Evolutionary conservation across 2,113 vertebrate species (phyloP).

Genomic region (Chroicocephalus ridibundus): DNA sequence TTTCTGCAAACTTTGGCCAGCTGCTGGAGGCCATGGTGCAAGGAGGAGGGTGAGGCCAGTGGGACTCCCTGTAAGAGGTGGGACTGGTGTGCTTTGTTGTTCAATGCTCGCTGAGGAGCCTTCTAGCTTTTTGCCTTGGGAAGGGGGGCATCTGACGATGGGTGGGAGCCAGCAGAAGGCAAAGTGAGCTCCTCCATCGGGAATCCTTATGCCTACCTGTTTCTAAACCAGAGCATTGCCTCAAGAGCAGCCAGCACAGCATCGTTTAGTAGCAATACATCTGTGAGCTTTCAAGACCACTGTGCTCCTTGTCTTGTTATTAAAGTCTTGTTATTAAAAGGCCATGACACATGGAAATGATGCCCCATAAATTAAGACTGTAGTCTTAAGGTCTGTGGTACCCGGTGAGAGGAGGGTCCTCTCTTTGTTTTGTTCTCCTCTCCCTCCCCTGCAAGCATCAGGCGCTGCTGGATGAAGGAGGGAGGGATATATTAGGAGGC

Average conservation of each 20-base stretch:
- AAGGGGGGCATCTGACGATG: not conserved
- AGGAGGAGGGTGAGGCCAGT: not conserved
- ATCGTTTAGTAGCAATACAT: not conserved
- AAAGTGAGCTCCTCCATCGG: not conserved
- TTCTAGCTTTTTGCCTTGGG: not conserved
- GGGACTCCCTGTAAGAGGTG: not conserved
- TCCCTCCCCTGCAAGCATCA: not conserved
- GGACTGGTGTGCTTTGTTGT: not conserved
- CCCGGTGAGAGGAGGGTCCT: not conserved
- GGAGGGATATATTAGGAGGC: not conserved
- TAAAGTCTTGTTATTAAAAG: not conserved
- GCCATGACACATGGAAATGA: not conserved
- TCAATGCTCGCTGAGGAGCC: not conserved
- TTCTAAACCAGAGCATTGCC: not conserved
- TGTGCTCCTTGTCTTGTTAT: not conserved
- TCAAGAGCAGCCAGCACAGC: not conserved
- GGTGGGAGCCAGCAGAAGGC: not conserved
- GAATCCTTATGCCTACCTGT: not conserved
- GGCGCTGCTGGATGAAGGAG: accelerated
- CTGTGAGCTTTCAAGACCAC: not conserved
- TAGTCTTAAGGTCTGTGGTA: not conserved
- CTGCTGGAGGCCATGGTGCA: not conserved
- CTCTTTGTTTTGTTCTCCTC: not conserved
- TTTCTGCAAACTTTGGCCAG: not conserved
- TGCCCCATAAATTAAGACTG: not conserved